Evolutionary conservation across 2,888 invertebrate genomes (phyloP), one percentile per base, ranked within the genome.

Genomic region (Dolichomitus sp.): DNA sequence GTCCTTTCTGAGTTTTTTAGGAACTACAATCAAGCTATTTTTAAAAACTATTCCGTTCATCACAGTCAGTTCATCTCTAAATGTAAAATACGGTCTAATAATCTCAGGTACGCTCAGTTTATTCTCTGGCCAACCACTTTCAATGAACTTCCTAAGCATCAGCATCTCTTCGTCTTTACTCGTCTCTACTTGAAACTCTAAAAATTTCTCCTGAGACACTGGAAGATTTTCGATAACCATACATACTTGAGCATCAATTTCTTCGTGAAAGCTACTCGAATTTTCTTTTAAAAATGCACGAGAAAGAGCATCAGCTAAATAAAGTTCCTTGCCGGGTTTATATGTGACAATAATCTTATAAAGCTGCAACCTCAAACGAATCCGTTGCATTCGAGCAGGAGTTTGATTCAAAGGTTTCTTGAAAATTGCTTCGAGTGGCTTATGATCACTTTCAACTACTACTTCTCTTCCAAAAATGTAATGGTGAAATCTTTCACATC

Each of bases 401-500:
- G 61, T 65, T 37, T 86, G 30, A 42, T 80, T 54, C n/a, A 88
- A 19, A 14, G 77, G 80, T 80, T 89, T 91, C 65, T 82, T 87
- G 54, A 90, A 89, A 37, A 92, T 89, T 4, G 87, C 79, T 52
- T 87, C 89, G 9, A 92, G 76, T 4, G 91, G 91, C 76, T 90
- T 89, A 70, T 92, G 92, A 81, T 87, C 88, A 12, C 68, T 90
- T 84, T 91, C 83, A 7, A 92, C 85, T 12, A 80, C 48, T 6
- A 89, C 76, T 82, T 76, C 76, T 66, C 86, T 78, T 2, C 87
- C 90, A 85, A 87, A 92, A 4, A 93, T 85, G 75, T 91, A 93
- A 77, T 90, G 89, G 19, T 90, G 87, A 80, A 92, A 93, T 74
- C 89, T 89, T 30, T 86, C 70, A 73, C 90, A 90, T 5, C 85